Evolutionary conservation across 2,797 vertebrate species (phyloP), one percentile per base, ranked within the genome.

Genomic region (Heteromormyrus szaboi): DNA sequence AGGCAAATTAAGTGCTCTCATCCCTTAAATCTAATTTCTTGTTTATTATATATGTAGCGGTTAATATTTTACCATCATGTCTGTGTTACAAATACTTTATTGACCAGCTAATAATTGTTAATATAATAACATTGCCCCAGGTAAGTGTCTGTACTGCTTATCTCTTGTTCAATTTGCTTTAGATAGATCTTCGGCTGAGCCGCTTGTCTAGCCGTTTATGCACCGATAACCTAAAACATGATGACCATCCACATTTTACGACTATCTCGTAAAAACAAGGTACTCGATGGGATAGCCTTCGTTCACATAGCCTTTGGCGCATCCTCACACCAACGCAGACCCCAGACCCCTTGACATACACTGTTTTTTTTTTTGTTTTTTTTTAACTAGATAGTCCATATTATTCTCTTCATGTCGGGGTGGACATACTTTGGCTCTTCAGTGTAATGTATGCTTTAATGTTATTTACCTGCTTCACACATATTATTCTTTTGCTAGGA

Each of bases 61-160:
- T 87, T 62, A 68, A 89, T 89, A 84, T 89, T 48, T 62, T 72
- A 59, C 54, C 41, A 9, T 44, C 81, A 19, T 41, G 53, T 22
- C 68, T 87, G 62, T n/a, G 48, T 84, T 89, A 48, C n/a, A 25
- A 51, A 65, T 84, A 46, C 86, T 41, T 19, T 87, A 25, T 65
- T 87, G 86, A 88, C 89, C 76, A 51, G 76, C 48, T 76, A 76
- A 56, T 84, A 85, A 41, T 56, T 56, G 89, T 87, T 65, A 79
- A 81, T 81, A 44, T 46, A 46, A 81, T 11, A 81, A 81, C 72
- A 87, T 84, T 44, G 17, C 17, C 37, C 46, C 59, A 62, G 12
- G 54, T 84, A 59, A 48, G 48, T 84, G 81, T 19, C 29, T 84
- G 46, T 84, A 62, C 85, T 79, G 29, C 46, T 51, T 51, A 41